Conservation (phyloP, 2,888 invertebrate genomes). For the Syrphus vitripennis region DNA sequence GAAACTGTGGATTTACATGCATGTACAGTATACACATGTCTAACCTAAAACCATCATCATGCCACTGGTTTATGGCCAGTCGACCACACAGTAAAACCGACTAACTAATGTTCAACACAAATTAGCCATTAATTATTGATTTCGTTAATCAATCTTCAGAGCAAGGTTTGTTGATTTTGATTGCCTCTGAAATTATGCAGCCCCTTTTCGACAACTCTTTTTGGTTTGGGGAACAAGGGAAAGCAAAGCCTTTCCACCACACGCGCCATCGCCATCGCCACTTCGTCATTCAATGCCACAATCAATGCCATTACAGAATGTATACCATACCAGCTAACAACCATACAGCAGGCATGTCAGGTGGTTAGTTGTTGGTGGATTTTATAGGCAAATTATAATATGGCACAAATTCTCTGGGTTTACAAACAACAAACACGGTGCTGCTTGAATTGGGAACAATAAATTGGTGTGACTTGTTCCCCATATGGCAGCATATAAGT, state of each 20-base stretch:
- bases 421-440: neutral
- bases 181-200: slow-evolving; percentile 48
- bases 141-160: slow-evolving; percentile 67
- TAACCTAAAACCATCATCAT: neutral
- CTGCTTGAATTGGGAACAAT: slow-evolving; percentile 22
- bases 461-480: slow-evolving; percentile 50
- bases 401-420: neutral
- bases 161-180: slow-evolving; percentile 42
- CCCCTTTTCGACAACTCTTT: neutral
- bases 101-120: slow-evolving; percentile 64
- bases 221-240: neutral
- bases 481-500: slow-evolving; percentile 42
- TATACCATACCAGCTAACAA: neutral
- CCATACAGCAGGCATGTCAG: slow-evolving; percentile 2
- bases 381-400: slow-evolving; percentile 2
- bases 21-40: neutral
- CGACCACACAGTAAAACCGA: slow-evolving; percentile 49
- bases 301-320: slow-evolving; percentile 4
- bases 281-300: neutral
- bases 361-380: slow-evolving; percentile 52
- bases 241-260: neutral
- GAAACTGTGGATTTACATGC: neutral
- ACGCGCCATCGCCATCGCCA: neutral
- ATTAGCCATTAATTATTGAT: slow-evolving; percentile 70
- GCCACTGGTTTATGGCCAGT: slow-evolving; percentile 33